phyloP scores from a whole-genome alignment of 2,888 invertebrate genomes.

The Romanomermis culicivorax region DNA sequence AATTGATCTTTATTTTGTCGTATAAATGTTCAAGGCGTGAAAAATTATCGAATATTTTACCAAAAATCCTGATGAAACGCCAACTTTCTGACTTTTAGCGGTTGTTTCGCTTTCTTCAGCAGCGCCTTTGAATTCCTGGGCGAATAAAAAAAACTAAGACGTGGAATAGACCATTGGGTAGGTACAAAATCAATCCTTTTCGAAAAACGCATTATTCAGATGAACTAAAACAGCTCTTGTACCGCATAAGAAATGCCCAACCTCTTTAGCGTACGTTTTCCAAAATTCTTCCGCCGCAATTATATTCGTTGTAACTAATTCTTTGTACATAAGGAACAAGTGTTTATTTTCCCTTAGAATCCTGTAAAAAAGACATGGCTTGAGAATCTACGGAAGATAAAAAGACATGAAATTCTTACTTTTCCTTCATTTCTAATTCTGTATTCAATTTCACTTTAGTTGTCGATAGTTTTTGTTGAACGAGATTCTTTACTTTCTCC shows the following conservation, averaged over 20 bases:
- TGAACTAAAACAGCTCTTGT: too few species aligned
- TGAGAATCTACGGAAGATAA: neutral
- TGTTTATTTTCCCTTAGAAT: conserved; percentile 69
- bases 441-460: conserved; percentile 75
- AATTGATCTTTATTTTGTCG: conserved; percentile 6
- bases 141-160: too few species aligned
- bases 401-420: neutral
- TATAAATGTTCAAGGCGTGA: too few species aligned
- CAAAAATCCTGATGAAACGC: conserved; percentile 46
- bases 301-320: conserved; percentile 83
- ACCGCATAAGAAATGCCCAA: too few species aligned
- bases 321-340: conserved; percentile 76
- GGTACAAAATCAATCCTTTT: too few species aligned
- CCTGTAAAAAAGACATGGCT: conserved; percentile 32
- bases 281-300: conserved; percentile 94
- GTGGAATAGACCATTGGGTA: too few species aligned
- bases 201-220: too few species aligned
- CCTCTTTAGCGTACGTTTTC: conserved; percentile 36
- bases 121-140: too few species aligned
- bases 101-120: too few species aligned
- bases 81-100: conserved; percentile 42
- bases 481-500: conserved; percentile 70
- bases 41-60: too few species aligned
- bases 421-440: conserved; percentile 65
- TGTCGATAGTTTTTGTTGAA: conserved; percentile 72